phyloP scores from a whole-genome alignment of 2,888 invertebrate species.

The Phyto melanocephala region DNA sequence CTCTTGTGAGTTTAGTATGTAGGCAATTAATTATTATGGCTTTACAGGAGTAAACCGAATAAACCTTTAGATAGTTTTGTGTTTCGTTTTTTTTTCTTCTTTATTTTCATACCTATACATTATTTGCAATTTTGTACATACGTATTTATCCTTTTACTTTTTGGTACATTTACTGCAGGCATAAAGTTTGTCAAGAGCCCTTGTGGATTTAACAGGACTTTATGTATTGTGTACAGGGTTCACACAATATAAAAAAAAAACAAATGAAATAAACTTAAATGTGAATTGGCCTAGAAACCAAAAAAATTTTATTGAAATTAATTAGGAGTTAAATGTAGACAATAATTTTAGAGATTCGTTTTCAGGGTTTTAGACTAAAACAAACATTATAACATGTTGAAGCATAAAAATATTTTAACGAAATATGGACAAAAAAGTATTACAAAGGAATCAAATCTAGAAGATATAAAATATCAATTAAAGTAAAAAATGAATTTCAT shows the following conservation, averaged over 20 bases:
- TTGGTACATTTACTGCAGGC: neutral
- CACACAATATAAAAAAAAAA: constrained; percentile 11
- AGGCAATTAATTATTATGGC: constrained; percentile 58
- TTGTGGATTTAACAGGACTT: neutral
- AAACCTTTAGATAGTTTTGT: neutral
- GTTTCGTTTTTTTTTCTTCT: neutral
- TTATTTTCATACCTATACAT: neutral
- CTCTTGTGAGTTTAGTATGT: constrained; percentile 24
- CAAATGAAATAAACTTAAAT: constrained; percentile 4
- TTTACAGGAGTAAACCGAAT: constrained; percentile 13
- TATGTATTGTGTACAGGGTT: neutral
- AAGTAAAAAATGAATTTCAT: no score
- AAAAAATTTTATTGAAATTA: constrained; percentile 28
- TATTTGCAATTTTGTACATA: neutral
- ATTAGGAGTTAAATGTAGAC: constrained; percentile 12
- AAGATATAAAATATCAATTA: no score
- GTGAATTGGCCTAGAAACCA: constrained; percentile 21
- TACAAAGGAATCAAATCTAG: no score
- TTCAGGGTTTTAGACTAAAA: no score
- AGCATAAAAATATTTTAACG: no score
- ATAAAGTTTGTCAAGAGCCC: neutral
- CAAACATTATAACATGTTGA: no score
- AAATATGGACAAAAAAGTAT: no score
- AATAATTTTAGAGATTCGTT: neutral
- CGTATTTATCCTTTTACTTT: neutral